Evolutionary conservation across 2,113 vertebrate species (phyloP).

Genomic region (Ictidomys tridecemlineatus): DNA sequence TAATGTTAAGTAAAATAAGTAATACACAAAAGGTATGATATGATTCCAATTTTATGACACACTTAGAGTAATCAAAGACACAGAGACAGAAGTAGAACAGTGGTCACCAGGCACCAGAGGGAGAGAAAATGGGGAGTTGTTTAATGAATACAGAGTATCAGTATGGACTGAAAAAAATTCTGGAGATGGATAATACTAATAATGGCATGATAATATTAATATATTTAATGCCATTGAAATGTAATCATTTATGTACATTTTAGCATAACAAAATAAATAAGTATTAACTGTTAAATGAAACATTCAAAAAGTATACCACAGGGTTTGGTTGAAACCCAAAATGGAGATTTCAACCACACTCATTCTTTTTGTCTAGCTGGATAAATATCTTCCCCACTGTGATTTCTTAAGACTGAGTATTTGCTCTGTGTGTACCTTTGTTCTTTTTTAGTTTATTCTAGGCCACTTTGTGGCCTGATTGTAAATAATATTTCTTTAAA

Average conservation of each 20-base stretch:
- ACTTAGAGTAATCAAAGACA: neutral
- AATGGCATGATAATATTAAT: neutral
- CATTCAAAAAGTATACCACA: neutral
- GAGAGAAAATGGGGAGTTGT: neutral
- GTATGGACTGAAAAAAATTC: neutral
- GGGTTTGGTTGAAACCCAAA: slow-evolving; percentile 17
- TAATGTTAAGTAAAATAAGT: neutral
- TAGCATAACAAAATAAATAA: slow-evolving; percentile 23
- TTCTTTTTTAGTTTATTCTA: slow-evolving; percentile 63
- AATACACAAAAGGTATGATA: neutral
- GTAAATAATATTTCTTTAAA: slow-evolving; percentile 58
- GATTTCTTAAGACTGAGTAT: slow-evolving; percentile 59
- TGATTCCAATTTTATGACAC: neutral
- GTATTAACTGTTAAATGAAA: neutral
- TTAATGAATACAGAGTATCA: neutral
- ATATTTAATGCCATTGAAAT: neutral
- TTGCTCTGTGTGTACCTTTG: slow-evolving; percentile 56
- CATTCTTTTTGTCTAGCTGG: neutral
- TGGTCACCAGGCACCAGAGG: neutral
- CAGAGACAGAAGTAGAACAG: neutral
- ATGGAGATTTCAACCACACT: neutral
- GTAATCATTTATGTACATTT: neutral
- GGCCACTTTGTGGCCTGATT: slow-evolving; percentile 31
- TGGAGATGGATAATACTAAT: neutral
- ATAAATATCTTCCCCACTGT: neutral